These are phyloP conservation scores for Hydropsyche tenuis DNA, from an alignment of 1,140 invertebrate genomes.

Conservation along the genomic window DNA sequence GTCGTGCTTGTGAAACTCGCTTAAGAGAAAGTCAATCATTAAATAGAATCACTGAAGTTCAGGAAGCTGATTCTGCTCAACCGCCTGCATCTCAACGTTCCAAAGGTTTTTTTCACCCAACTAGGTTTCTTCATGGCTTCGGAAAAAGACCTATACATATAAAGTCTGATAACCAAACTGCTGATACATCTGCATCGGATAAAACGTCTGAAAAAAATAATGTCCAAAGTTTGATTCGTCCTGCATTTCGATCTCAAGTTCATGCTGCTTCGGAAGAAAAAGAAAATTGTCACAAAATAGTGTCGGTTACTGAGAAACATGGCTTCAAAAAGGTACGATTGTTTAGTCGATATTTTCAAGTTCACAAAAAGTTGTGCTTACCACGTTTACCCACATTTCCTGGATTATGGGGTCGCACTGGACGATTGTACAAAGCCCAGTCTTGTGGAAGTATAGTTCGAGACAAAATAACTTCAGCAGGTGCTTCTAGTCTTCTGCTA, in stretches of 20 bases:
- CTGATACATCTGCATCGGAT: constrained; percentile 52
- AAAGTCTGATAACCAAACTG: constrained; percentile 51
- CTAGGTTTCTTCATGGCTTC: constrained; percentile 47
- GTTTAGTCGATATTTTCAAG: constrained; percentile 71
- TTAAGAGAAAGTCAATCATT: constrained; percentile 80
- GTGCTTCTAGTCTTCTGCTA: constrained; percentile 47
- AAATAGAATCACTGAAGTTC: constrained; percentile 81
- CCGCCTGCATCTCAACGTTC: constrained; percentile 40
- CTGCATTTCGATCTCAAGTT: constrained; percentile 37
- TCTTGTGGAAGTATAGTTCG: constrained; percentile 66
- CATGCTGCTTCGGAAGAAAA: constrained; percentile 55
- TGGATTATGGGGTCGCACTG: constrained; percentile 62
- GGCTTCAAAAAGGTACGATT: constrained; percentile 66
- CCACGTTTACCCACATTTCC: constrained; percentile 63
- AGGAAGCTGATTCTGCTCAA: constrained; percentile 62
- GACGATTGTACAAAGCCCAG: constrained; percentile 66
- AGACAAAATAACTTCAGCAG: constrained; percentile 53
- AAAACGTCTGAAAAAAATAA: constrained; percentile 49
- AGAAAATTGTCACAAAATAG: constrained; percentile 57
- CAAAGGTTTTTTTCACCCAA: constrained; percentile 46
- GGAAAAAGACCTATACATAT: constrained; percentile 54
- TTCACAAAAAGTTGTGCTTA: constrained; percentile 52
- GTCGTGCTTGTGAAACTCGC: constrained; percentile 70
- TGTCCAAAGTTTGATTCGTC: constrained; percentile 31
- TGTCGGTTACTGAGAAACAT: constrained; percentile 56